A percentile compares a stretch with the other conserved stretches of the same genome.
phyloP scores from a whole-genome alignment of 2,797 vertebrate genomes.

The Sitta carolinensis region DNA sequence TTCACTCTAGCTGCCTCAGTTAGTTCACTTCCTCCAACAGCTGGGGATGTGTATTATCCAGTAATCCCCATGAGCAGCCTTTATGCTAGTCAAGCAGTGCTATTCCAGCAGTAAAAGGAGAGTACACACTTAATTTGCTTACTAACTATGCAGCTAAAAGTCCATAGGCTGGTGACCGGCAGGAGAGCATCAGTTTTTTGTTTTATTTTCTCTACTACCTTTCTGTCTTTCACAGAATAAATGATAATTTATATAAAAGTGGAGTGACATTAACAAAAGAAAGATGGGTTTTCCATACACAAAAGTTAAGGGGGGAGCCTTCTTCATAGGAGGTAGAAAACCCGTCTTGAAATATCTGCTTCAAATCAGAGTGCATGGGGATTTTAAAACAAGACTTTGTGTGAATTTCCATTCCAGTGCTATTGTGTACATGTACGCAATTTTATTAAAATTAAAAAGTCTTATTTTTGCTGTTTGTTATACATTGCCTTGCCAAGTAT shows the following conservation, averaged over 20 bases:
- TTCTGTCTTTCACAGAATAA: neutral
- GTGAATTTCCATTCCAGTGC: neutral
- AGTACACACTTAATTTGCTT: neutral
- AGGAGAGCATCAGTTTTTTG: neutral
- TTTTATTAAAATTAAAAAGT: neutral
- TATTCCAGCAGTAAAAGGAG: neutral
- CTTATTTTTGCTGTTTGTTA: neutral
- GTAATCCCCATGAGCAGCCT: neutral
- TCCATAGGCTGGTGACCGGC: neutral
- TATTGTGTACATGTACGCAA: fast-evolving
- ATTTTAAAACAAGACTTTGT: neutral
- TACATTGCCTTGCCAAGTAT: neutral
- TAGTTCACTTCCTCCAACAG: neutral
- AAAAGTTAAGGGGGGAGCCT: neutral
- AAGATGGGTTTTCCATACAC: neutral
- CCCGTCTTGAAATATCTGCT: neutral
- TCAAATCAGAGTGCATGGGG: neutral
- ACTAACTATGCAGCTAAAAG: neutral
- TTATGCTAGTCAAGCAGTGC: neutral
- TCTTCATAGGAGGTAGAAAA: neutral
- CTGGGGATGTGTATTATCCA: neutral
- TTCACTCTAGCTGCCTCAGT: neutral
- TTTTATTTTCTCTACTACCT: neutral
- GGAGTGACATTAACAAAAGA: neutral
- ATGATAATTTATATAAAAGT: neutral